Evolutionary conservation across 2,113 vertebrate species (phyloP).

Genomic region (Connochaetes taurinus): DNA sequence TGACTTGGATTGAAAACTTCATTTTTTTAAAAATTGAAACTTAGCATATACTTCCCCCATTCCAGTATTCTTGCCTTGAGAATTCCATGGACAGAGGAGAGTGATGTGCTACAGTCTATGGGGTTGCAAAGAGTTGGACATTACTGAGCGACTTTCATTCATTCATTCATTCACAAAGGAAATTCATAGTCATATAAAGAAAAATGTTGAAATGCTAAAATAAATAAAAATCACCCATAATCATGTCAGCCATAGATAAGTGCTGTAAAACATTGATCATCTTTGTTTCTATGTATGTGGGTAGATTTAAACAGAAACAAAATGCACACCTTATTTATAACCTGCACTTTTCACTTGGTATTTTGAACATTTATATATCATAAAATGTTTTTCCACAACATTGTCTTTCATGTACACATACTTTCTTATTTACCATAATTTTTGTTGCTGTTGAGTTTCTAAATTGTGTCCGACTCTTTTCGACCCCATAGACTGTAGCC

Average conservation of each 20-base stretch:
- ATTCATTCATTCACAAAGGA: neutral
- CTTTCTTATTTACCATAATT: neutral
- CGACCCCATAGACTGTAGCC: neutral
- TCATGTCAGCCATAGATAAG: neutral
- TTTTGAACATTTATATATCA: neutral
- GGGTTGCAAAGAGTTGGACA: rapidly evolving
- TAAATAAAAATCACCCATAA: neutral
- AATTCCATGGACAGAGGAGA: neutral
- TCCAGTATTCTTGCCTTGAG: neutral
- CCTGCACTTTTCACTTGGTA: neutral
- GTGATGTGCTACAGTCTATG: neutral
- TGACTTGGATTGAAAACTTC: neutral
- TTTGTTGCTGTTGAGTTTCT: neutral
- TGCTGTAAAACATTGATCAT: rapidly evolving
- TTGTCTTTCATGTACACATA: neutral
- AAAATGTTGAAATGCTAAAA: neutral
- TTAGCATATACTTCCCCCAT: neutral
- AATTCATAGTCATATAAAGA: neutral
- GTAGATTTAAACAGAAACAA: neutral
- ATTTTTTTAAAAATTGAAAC: neutral
- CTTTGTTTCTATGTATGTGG: neutral
- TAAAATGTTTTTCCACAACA: neutral
- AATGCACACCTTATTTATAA: neutral
- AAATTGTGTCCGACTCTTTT: neutral
- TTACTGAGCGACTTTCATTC: neutral